A percentile compares a stretch with the other conserved stretches of the same genome.
phyloP scores from a whole-genome alignment of 2,888 invertebrate species.

The Perizoma flavofasciatum region DNA sequence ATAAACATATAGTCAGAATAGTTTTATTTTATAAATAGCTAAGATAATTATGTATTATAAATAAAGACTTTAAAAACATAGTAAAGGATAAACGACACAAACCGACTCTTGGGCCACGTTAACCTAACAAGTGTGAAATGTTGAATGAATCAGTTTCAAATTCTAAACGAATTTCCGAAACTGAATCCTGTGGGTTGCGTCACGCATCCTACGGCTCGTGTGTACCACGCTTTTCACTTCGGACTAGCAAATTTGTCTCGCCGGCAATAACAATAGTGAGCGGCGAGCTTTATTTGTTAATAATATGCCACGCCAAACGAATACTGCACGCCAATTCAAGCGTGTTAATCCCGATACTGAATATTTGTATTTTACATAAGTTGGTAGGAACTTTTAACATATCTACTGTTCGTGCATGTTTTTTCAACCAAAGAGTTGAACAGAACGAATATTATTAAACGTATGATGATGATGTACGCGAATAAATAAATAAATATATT shows the following conservation, averaged over 20 bases:
- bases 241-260: conserved; percentile 65
- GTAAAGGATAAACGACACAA: conserved; percentile 30
- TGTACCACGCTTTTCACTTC: conserved; percentile 58
- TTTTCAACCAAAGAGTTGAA: background rate
- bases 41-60: too few species aligned
- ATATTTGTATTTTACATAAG: conserved; percentile 24
- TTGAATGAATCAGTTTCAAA: too few species aligned
- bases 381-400: conserved; percentile 4
- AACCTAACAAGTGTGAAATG: conserved; percentile 59
- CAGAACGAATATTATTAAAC: background rate
- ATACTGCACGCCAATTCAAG: conserved; percentile 69
- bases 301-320: conserved; percentile 72
- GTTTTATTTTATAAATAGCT: too few species aligned
- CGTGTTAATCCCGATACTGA: conserved; percentile 51
- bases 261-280: conserved; percentile 61
- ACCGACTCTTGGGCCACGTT: conserved; percentile 37
- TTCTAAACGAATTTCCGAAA: conserved; percentile 59
- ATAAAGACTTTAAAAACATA: conserved; percentile 10
- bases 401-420: background rate
- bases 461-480: background rate
- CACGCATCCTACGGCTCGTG: conserved; percentile 34
- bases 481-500: too few species aligned
- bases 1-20: too few species aligned
- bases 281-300: conserved; percentile 75
- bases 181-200: conserved; percentile 40